Evolutionary conservation across 2,797 vertebrate genomes (phyloP).

Genomic region (Crenichthys baileyi): DNA sequence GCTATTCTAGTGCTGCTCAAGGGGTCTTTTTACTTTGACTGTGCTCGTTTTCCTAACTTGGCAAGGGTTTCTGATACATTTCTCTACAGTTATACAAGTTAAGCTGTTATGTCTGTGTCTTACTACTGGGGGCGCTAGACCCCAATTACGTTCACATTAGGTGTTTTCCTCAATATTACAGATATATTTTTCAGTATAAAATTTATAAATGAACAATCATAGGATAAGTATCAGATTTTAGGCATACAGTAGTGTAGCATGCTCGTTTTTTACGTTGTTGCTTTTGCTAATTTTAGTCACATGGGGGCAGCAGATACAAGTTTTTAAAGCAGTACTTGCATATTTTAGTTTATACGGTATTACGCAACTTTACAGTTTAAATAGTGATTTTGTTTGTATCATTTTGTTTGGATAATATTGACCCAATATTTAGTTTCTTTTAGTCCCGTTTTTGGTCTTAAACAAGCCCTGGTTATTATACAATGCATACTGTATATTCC

Average conservation of each 20-base stretch:
- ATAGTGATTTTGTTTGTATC: background rate
- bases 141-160: background rate
- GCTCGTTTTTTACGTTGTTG: background rate
- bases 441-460: background rate
- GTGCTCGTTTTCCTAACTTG: background rate
- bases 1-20: background rate
- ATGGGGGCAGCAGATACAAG: background rate
- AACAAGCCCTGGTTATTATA: background rate
- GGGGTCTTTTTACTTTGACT: background rate
- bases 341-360: background rate
- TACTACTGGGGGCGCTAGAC: background rate
- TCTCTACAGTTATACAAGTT: background rate
- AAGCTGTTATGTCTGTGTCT: background rate
- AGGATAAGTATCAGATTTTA: too few species aligned
- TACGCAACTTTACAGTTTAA: background rate
- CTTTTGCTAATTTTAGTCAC: slow-evolving; percentile 1
- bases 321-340: background rate
- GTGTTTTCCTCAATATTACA: background rate
- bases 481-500: background rate
- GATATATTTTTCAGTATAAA: background rate
- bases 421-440: background rate
- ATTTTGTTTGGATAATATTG: background rate
- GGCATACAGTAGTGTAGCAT: background rate
- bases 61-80: background rate
- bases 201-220: background rate